phyloP scores from a whole-genome alignment of 30 jellyfish, hydroid and myxozoan genomes.

The Aurelia sp. region DNA sequence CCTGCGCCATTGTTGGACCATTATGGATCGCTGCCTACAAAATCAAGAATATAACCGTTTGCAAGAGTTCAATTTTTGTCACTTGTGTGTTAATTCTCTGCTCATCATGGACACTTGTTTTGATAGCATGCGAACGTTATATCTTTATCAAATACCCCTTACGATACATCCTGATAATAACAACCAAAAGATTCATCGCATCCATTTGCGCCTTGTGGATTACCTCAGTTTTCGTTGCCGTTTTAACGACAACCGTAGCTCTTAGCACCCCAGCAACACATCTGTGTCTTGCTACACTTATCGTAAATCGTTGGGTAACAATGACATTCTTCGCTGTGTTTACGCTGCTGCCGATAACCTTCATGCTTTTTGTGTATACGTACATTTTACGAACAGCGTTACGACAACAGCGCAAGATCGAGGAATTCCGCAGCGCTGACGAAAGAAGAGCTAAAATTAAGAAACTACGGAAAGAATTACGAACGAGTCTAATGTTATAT shows the following conservation, averaged over 20 bases:
- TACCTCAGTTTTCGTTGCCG: neutral
- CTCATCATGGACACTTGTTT: constrained; percentile 24
- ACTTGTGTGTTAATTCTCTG: neutral
- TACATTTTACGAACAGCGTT: constrained; percentile 41
- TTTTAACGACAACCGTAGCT: neutral
- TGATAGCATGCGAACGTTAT: constrained; percentile 55
- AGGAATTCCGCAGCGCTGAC: neutral
- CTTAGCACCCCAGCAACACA: neutral
- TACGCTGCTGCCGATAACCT: neutral
- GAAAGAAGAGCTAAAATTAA: neutral
- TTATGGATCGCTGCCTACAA: constrained; percentile 57
- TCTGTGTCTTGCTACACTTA: neutral
- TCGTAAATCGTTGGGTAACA: constrained; percentile 27
- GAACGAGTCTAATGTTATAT: constrained; percentile 4
- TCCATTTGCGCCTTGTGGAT: constrained; percentile 17
- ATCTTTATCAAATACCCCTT: constrained; percentile 36
- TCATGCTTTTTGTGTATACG: neutral
- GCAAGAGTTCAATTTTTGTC: constrained; percentile 19
- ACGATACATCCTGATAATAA: constrained; percentile 13
- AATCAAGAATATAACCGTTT: constrained; percentile 2
- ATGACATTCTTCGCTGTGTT: neutral
- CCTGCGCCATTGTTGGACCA: constrained; percentile 39
- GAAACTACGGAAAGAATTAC: constrained; percentile 14
- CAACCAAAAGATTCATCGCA: constrained; percentile 16
- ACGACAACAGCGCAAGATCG: constrained; percentile 20